These are phyloP conservation scores for Hirudo medicinalis DNA, from an alignment of 1,140 invertebrate species.

Conservation along the genomic window DNA sequence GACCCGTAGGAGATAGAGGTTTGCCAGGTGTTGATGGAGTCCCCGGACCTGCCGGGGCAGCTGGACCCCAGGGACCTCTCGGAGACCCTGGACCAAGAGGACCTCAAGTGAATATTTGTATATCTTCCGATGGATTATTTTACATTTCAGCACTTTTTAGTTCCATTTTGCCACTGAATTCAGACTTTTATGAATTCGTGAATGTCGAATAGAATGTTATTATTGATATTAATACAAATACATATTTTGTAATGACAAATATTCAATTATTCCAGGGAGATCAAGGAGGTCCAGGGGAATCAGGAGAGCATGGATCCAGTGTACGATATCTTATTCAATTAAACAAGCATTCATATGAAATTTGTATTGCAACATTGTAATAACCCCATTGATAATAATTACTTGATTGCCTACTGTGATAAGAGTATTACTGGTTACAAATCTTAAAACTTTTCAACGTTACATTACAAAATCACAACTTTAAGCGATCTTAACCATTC, in stretches of 20 bases:
- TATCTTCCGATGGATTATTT: no score
- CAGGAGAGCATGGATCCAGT: neutral
- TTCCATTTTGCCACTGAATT: neutral
- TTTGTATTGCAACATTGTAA: no score
- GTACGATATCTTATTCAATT: neutral
- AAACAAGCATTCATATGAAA: no score
- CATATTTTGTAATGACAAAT: neutral
- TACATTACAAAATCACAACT: no score
- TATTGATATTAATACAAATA: neutral
- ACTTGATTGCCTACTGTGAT: no score
- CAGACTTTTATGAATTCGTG: no score
- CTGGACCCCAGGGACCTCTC: neutral
- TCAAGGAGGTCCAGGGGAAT: neutral
- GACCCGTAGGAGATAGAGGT: constrained; percentile 12
- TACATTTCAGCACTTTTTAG: neutral
- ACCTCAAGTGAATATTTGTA: neutral
- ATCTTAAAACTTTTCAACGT: no score
- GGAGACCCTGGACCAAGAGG: constrained; percentile 14
- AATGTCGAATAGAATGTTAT: no score
- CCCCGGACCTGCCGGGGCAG: constrained; percentile 3
- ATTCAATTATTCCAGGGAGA: neutral
- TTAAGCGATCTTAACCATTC: neutral
- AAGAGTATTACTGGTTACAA: no score
- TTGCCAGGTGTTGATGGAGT: constrained; percentile 12
- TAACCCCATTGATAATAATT: no score